Conservation (phyloP, 2,888 invertebrate species). For the Drosophila pseudotalamancana region DNA sequence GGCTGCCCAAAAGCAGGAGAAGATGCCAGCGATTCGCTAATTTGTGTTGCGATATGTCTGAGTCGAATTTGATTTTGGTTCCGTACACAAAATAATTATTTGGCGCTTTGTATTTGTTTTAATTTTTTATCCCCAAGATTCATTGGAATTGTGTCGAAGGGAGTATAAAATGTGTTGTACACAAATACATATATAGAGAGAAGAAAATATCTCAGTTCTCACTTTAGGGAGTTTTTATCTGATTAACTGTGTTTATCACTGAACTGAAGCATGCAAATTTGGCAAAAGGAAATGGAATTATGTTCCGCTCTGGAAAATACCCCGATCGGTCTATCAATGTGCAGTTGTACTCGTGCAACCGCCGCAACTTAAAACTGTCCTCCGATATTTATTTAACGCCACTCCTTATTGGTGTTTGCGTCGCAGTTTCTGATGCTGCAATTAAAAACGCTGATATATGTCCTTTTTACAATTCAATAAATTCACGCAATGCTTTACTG, state of each 20-base stretch:
- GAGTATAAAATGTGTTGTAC: not conserved
- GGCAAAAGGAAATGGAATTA: no score
- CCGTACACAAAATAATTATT: slow-evolving; percentile 22
- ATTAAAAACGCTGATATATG: slow-evolving; percentile 81
- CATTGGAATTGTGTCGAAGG: not conserved
- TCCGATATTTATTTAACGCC: slow-evolving; percentile 58
- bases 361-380: slow-evolving; percentile 52
- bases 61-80: slow-evolving; percentile 47
- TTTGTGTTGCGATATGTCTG: slow-evolving; percentile 11
- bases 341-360: slow-evolving; percentile 38
- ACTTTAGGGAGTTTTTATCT: no score
- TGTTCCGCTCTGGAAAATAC: slow-evolving; percentile 4
- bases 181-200: not conserved
- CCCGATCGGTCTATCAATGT: slow-evolving; percentile 47
- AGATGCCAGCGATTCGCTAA: slow-evolving; percentile 38
- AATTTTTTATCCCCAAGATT: not conserved
- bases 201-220: not conserved
- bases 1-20: slow-evolving; percentile 30
- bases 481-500: slow-evolving; percentile 69
- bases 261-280: no score
- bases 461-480: slow-evolving; percentile 80
- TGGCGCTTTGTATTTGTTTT: not conserved
- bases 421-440: slow-evolving; percentile 58
- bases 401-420: slow-evolving; percentile 27
- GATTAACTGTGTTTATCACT: no score